A percentile compares a stretch with the other conserved stretches of the same genome.
phyloP scores from a whole-genome alignment of 2,888 invertebrate genomes.

The Lasioglossum oenotherae region DNA sequence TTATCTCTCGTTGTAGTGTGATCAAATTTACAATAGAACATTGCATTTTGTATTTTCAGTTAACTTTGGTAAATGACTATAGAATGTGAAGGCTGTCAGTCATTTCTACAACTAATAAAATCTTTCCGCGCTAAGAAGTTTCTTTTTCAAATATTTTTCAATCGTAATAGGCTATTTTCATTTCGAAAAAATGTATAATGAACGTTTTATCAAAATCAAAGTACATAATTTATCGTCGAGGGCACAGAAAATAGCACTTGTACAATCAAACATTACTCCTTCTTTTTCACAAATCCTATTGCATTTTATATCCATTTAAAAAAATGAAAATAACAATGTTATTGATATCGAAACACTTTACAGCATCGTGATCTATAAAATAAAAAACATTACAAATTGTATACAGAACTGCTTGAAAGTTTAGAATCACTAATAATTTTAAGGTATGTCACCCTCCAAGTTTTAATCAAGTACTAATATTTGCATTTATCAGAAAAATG shows the following conservation, averaged over 20 bases:
- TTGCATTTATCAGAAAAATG: background rate
- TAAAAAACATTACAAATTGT: conserved; percentile 43
- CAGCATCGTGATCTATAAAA: conserved; percentile 47
- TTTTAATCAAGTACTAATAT: background rate
- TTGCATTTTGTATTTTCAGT: conserved; percentile 53
- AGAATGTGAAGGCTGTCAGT: conserved; percentile 66
- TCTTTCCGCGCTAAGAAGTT: conserved; percentile 47
- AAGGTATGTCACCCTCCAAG: background rate
- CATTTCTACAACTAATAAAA: conserved; percentile 66
- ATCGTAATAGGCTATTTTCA: conserved; percentile 45
- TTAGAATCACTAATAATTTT: background rate
- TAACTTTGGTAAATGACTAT: conserved; percentile 74
- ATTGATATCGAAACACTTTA: conserved; percentile 17
- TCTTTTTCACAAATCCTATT: conserved; percentile 63
- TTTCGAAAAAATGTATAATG: conserved; percentile 36
- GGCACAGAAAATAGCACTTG: conserved; percentile 49
- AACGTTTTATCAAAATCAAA: conserved; percentile 27
- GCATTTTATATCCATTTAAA: conserved; percentile 46
- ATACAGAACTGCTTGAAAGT: background rate
- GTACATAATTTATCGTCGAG: conserved; percentile 23
- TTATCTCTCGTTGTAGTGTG: conserved; percentile 54
- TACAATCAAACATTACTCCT: conserved; percentile 35
- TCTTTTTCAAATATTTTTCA: conserved; percentile 44
- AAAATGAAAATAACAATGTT: conserved; percentile 21
- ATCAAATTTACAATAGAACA: conserved; percentile 66